Evolutionary conservation across 2,797 vertebrate species (phyloP), one percentile per base, ranked within the genome.

Genomic region (Thaleichthys pacificus): DNA sequence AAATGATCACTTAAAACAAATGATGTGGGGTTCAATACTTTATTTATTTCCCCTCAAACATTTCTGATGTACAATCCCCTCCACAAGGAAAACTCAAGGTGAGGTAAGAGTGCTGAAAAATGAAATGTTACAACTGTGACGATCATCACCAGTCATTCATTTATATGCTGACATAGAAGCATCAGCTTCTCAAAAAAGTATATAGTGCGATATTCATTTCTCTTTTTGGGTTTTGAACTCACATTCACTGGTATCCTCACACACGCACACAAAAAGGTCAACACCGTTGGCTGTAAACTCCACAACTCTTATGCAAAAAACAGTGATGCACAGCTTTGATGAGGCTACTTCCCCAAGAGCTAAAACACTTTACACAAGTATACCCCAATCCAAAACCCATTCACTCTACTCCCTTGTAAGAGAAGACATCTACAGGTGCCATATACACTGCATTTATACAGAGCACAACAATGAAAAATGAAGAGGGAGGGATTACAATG

Each of bases 71-170:
- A 90, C 80, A 89, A 89, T 88, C 90, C 84, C 87, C 85, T 87
- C 82, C 86, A 87, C 85, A 85, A 89, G 85, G 87, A 84, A 92
- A 93, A 90, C 84, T 90, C 77, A 85, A 90, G 64, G 87, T 92
- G 91, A 93, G 93, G 92, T 93, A 91, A 93, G 93, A 93, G 91
- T 93, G 89, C 90, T 88, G 87, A 90, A 89, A 93, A 91, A 92
- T 87, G 82, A 93, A 93, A 91, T 78, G 82, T 86, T 75, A 89
- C 81, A 80, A 80, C 85, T 72, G 81, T 77, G 75, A 80, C 73
- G 84, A 87, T 84, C 84, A 86, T 86, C 85, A 68, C 72, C 51
- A 28, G 76, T 88, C 60, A 61, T 75, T 84, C 83, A 89, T 90
- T 83, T 88, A 81, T 26, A 91, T 84, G 86, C 88, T 78, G 90